phyloP scores from a whole-genome alignment of 2,797 vertebrate species.

The Distichodus sexfasciatus region DNA sequence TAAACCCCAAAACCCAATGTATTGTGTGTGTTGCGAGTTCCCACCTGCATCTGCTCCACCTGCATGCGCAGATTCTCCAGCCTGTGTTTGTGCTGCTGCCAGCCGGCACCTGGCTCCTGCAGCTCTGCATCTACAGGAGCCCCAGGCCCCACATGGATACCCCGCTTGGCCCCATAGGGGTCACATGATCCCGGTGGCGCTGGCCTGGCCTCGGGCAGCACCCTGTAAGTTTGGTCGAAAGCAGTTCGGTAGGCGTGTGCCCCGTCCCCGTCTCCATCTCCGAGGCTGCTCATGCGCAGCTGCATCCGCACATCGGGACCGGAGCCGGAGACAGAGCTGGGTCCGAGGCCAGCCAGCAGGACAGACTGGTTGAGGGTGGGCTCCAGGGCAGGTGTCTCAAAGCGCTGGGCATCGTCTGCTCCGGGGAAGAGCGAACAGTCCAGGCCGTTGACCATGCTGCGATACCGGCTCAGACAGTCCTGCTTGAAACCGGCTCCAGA shows the following conservation, averaged over 20 bases:
- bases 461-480: slow-evolving; percentile 77
- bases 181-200: slow-evolving; percentile 58
- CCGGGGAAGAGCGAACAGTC: slow-evolving; percentile 80
- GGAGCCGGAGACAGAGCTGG: slow-evolving; percentile 71
- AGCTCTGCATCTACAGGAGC: slow-evolving; percentile 74
- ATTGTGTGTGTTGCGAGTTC: slow-evolving; percentile 1
- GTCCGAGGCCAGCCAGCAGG: slow-evolving; percentile 69
- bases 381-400: slow-evolving; percentile 84
- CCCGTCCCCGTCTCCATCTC: slow-evolving; percentile 64
- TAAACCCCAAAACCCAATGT: too few species aligned
- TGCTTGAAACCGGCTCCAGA: slow-evolving; percentile 50
- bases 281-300: slow-evolving; percentile 74
- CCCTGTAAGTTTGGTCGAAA: slow-evolving; percentile 74
- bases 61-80: slow-evolving; percentile 85
- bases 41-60: slow-evolving; percentile 94
- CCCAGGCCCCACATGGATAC: slow-evolving; percentile 53
- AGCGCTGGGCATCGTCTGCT: slow-evolving; percentile 80
- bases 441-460: slow-evolving; percentile 79
- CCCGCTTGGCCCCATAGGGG: slow-evolving; percentile 67
- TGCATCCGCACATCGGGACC: slow-evolving; percentile 79
- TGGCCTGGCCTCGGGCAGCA: slow-evolving; percentile 78
- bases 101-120: too few species aligned
- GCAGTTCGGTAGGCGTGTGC: slow-evolving; percentile 71
- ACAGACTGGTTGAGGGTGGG: slow-evolving; percentile 87
- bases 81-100: slow-evolving; percentile 83